Conservation (phyloP, 64 coral and sea anemone genomes). For the Stylophora pistillata region DNA sequence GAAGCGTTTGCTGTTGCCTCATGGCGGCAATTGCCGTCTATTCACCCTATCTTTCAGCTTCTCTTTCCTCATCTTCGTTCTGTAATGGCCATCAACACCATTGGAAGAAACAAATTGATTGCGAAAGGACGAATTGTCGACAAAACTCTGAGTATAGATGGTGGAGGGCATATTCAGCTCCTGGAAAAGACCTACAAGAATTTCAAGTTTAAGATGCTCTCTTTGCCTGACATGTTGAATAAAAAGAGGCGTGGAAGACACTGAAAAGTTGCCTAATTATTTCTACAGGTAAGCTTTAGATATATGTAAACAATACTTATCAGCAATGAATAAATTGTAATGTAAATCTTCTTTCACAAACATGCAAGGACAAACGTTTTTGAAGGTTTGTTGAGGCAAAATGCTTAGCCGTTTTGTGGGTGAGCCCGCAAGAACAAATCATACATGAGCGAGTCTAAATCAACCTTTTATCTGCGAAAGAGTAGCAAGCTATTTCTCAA, state of each 20-base stretch:
- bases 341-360: too few species aligned
- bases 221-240: conserved; percentile 71
- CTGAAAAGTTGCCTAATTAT: conserved; percentile 78
- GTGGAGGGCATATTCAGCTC: conserved; percentile 79
- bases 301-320: too few species aligned
- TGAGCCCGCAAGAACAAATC: too few species aligned
- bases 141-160: conserved; percentile 81
- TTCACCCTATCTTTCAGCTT: conserved; percentile 90
- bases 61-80: conserved; percentile 84
- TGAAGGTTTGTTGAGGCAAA: too few species aligned
- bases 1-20: conserved; percentile 85
- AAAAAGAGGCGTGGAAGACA: conserved; percentile 66
- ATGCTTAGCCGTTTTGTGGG: too few species aligned
- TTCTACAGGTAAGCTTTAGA: conserved; percentile 68
- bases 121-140: conserved; percentile 40
- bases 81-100: conserved; percentile 80
- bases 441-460: too few species aligned
- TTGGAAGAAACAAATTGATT: conserved; percentile 75
- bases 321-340: not conserved
- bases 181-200: conserved; percentile 81
- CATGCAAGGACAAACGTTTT: too few species aligned
- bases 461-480: too few species aligned
- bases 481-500: too few species aligned
- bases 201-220: conserved; percentile 84
- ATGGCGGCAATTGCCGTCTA: conserved; percentile 80